Percentiles rank a stretch among this genome's conserved stretches.
Evolutionary conservation across 2,113 vertebrate genomes (phyloP).

Genomic region (Cynocephalus volans): DNA sequence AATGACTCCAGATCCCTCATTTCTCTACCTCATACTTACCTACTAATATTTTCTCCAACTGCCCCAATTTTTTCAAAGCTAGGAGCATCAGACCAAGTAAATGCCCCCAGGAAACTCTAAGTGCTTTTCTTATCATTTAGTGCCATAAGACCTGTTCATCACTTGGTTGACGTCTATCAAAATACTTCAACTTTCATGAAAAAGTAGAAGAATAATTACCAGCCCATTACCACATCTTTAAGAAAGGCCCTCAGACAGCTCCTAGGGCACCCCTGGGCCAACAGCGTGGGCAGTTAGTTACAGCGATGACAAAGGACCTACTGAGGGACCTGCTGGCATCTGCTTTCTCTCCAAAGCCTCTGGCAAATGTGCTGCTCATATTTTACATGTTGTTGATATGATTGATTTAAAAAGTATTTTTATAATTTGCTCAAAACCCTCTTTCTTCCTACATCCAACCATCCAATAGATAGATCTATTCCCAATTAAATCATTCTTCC

Average conservation of each 20-base stretch:
- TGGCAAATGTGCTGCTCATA: not conserved
- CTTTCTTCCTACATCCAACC: not conserved
- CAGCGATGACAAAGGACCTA: not conserved
- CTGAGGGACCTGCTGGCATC: not conserved
- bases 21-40: not conserved
- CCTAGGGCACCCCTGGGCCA: accelerated
- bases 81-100: not conserved
- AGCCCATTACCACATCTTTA: not conserved
- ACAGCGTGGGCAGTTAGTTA: too few species aligned
- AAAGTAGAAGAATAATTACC: slow-evolving; percentile 27
- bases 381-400: not conserved
- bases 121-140: slow-evolving; percentile 27
- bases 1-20: not conserved
- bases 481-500: not conserved
- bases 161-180: slow-evolving; percentile 12
- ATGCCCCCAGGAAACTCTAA: not conserved
- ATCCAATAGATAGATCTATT: not conserved
- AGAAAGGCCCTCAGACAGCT: not conserved
- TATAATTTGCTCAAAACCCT: not conserved
- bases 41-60: slow-evolving; percentile 26
- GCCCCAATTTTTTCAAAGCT: not conserved
- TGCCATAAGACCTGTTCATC: not conserved
- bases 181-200: slow-evolving; percentile 39
- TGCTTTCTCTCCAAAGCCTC: not conserved
- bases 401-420: not conserved